phyloP scores from a whole-genome alignment of 2,888 invertebrate species.

The Latrodectus hesperus region DNA sequence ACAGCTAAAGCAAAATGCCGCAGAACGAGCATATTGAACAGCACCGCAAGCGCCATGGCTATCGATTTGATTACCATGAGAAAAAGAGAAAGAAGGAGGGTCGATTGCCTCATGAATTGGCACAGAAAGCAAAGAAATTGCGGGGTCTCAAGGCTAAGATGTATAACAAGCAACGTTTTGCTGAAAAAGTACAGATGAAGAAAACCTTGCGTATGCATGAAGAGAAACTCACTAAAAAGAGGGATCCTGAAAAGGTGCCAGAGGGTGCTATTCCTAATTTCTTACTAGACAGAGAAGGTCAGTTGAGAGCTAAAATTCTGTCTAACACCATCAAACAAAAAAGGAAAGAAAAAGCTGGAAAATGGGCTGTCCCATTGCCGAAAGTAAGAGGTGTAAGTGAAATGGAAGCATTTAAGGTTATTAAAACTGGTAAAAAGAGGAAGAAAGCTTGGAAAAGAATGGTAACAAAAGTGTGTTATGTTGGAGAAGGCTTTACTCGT shows the following conservation, averaged over 20 bases:
- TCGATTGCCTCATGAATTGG: slow-evolving; percentile 91
- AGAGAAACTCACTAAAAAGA: slow-evolving; percentile 91
- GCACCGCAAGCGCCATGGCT: slow-evolving; percentile 95
- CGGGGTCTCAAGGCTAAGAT: slow-evolving; percentile 98
- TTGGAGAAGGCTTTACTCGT: slow-evolving; percentile 97
- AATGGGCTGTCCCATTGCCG: slow-evolving; percentile 99
- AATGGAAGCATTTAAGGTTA: slow-evolving; percentile 95
- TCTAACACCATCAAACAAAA: slow-evolving; percentile 99
- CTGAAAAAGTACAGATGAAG: slow-evolving; percentile 99
- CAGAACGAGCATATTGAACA: slow-evolving; percentile 99
- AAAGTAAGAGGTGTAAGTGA: slow-evolving; percentile 98
- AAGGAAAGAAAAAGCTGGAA: slow-evolving; percentile 98
- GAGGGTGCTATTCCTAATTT: slow-evolving; percentile 97
- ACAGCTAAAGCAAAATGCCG: slow-evolving; percentile 81
- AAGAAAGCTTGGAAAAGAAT: slow-evolving; percentile 99
- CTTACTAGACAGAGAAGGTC: slow-evolving; percentile 96
- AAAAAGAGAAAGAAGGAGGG: slow-evolving; percentile 96
- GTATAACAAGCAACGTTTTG: slow-evolving; percentile 95
- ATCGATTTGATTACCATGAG: slow-evolving; percentile 98
- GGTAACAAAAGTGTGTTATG: slow-evolving; percentile 98
- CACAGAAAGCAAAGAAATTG: slow-evolving; percentile 92
- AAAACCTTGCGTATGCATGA: slow-evolving; percentile 98
- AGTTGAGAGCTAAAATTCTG: slow-evolving; percentile 93
- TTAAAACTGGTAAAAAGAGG: slow-evolving; percentile 92
- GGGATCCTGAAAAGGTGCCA: slow-evolving; percentile 83